A percentile compares a stretch with the other conserved stretches of the same genome.
These are phyloP conservation scores for Patella pellucida DNA, from an alignment of 2,888 invertebrate species.

Conservation along the genomic window DNA sequence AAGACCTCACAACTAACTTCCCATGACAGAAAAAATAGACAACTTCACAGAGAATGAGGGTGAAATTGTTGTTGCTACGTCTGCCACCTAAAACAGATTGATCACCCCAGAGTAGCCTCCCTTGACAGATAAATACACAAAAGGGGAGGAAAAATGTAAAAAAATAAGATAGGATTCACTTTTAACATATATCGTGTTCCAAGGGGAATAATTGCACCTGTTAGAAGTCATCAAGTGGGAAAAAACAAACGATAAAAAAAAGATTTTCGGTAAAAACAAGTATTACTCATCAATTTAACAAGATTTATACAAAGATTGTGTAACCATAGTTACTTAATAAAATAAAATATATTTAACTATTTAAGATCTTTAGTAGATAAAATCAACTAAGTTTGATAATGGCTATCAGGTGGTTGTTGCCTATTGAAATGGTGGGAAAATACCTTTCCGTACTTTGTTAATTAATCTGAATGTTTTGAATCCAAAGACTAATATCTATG, in stretches of 20 bases:
- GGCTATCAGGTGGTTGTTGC: too few relatives aligned
- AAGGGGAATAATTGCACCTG: constrained; percentile 4
- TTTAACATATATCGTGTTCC: background rate
- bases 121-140: constrained; percentile 5
- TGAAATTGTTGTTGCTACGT: background rate
- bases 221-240: background rate
- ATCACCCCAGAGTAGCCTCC: background rate
- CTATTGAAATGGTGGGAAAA: too few relatives aligned
- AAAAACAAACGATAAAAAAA: background rate
- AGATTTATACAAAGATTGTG: background rate
- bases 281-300: background rate
- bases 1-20: constrained; percentile 3
- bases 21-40: background rate
- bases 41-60: background rate
- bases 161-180: background rate
- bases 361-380: too few relatives aligned
- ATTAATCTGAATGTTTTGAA: too few relatives aligned
- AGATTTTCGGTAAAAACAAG: background rate
- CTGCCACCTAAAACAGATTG: background rate
- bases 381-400: too few relatives aligned
- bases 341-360: too few relatives aligned
- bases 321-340: too few relatives aligned
- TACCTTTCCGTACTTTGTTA: too few relatives aligned
- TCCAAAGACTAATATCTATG: too few relatives aligned
- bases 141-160: background rate